Evolutionary conservation across 35 echinoderm and acorn worm genomes (phyloP), one percentile per base, ranked within the genome.

Genomic region (Antedon bifida): DNA sequence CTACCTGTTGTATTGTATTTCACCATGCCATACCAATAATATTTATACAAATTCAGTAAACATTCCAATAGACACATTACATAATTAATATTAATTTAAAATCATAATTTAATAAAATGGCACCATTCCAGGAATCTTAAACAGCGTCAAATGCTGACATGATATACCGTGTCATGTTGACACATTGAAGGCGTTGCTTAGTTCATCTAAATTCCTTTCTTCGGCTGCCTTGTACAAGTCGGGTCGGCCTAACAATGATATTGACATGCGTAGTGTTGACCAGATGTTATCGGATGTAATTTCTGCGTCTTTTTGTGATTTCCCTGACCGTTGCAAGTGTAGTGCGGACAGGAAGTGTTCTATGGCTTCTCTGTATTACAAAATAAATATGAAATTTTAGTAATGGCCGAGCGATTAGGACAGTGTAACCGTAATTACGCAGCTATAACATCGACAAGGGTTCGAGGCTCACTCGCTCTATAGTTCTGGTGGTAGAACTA

Each of bases 231-330:
- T 86, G 75, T 99, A 99, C 0, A 99, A 86, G 34, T 93, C 88
- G 1, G 77, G 46, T 14, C 86, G 73, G 0, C 95, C 90, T 73
- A 90, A 56, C 30, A 99, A 86, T 0, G 95, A 99, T 29, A 99
- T 83, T 17, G 95, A 83, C 95, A 99, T 99, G 5, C 95, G 85
- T 31, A 99, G 46, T 13, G 95, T 99, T 36, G 91, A 85, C 95
- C 95, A 99, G 73, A 99, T 99, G 39, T 99, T 99, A 35, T 90
- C 85, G 0, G 95, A 99, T 85, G 90, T 99, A 33, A 88, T 77
- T 0, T 89, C 90, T 78, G 42, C 87, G 29, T 99, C 91, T 33
- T 91, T 89, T 0, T 88, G 95, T 0, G 91, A 88, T 30, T 82
- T 51, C 0, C 90, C 95, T 30, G 88, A 84, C 11, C 86, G 77